A percentile compares a stretch with the other conserved stretches of the same genome.
These are phyloP conservation scores for Acheta domesticus DNA, from an alignment of 2,888 invertebrate genomes.

Conservation along the genomic window DNA sequence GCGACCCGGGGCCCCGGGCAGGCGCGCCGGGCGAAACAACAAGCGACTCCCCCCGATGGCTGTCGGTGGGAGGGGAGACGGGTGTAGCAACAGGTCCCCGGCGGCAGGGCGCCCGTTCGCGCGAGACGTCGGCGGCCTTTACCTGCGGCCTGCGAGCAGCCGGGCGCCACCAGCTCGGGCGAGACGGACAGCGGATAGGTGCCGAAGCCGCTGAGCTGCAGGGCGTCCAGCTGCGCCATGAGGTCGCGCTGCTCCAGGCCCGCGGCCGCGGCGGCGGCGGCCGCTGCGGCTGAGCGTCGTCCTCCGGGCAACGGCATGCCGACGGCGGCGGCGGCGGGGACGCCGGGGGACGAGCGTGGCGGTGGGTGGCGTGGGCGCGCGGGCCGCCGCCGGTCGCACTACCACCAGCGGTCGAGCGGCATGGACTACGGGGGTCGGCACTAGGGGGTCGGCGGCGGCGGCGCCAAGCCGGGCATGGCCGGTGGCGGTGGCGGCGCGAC, in stretches of 20 bases:
- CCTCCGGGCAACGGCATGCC: not conserved
- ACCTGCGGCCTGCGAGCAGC: not conserved
- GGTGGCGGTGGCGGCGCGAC: not conserved
- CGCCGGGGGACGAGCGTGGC: not conserved
- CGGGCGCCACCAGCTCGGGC: conserved; percentile 8
- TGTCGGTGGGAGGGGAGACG: not conserved
- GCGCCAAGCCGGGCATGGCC: not conserved
- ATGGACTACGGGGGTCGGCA: not conserved
- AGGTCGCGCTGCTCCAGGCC: not conserved
- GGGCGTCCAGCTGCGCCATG: conserved; percentile 1
- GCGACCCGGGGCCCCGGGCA: too few species aligned
- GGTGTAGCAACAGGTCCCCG: not conserved
- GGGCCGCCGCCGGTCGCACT: not conserved
- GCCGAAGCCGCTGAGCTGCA: not conserved
- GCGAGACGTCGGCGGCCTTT: not conserved
- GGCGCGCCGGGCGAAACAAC: too few species aligned
- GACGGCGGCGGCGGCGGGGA: not conserved
- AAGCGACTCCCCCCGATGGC: too few species aligned
- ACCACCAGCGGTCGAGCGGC: not conserved
- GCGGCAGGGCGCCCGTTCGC: not conserved
- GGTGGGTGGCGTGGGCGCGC: not conserved
- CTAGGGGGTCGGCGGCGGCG: not conserved
- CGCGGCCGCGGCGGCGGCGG: not conserved
- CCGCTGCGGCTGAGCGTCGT: not conserved
- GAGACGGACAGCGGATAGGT: not conserved